Evolutionary conservation across 2,888 invertebrate species (phyloP).

Genomic region (Caenorhabditis becei): DNA sequence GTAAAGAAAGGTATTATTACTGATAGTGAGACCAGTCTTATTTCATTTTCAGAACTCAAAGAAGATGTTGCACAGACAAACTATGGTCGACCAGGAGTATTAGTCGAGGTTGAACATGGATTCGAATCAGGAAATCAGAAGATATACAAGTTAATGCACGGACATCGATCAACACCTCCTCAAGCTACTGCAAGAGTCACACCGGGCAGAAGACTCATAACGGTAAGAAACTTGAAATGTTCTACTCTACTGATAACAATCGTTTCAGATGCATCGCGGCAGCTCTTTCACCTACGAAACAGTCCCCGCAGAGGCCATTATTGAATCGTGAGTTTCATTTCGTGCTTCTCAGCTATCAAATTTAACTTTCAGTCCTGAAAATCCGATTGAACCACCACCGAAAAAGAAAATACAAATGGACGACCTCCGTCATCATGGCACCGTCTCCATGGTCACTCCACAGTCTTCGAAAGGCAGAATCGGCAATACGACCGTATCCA

Average conservation of each 20-base stretch:
- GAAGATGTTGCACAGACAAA: not conserved
- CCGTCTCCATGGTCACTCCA: not conserved
- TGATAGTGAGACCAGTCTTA: no score
- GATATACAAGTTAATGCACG: constrained; percentile 41
- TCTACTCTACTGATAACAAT: not conserved
- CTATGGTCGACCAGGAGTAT: constrained; percentile 9
- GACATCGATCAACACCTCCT: constrained; percentile 10
- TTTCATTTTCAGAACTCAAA: not conserved
- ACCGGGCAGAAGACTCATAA: not conserved
- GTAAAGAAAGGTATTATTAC: constrained; percentile 22
- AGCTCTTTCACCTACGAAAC: constrained; percentile 24
- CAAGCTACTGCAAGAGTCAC: constrained; percentile 18
- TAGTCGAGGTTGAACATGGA: constrained; percentile 32
- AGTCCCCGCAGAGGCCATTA: constrained; percentile 35
- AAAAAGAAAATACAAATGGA: constrained; percentile 36
- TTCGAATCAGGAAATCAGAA: constrained; percentile 23
- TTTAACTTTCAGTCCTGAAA: constrained; percentile 11
- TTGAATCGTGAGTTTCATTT: constrained; percentile 42
- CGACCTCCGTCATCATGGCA: constrained; percentile 1
- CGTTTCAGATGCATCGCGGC: not conserved
- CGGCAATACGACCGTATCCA: not conserved
- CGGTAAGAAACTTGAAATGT: constrained; percentile 8
- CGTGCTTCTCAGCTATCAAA: not conserved
- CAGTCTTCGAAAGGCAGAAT: not conserved
- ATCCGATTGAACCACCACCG: constrained; percentile 25